Conservation (phyloP, 2,113 vertebrate species). For the Pterophyllum scalare region DNA sequence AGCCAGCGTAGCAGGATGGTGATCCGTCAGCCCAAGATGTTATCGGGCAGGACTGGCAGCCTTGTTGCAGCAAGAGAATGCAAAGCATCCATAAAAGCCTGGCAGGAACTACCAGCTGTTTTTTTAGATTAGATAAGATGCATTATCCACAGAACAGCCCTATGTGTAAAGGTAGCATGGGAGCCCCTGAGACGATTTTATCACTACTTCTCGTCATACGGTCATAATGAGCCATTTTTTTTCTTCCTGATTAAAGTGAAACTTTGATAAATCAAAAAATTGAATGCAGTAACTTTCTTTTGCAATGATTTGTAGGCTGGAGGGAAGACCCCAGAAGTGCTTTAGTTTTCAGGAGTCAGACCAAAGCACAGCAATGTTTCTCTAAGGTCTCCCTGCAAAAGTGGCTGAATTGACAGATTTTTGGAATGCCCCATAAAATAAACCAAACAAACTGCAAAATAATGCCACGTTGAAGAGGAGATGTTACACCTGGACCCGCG, state of each 20-base stretch:
- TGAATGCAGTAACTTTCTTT: neutral
- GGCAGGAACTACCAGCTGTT: neutral
- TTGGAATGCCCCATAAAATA: too few species aligned
- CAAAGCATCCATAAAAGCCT: neutral
- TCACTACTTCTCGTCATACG: neutral
- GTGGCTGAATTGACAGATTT: too few species aligned
- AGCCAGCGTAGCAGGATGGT: conserved; percentile 1
- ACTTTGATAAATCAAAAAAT: neutral
- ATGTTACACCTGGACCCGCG: too few species aligned
- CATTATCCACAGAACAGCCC: neutral
- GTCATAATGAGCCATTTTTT: neutral
- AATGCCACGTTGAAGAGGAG: too few species aligned
- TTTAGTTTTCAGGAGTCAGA: too few species aligned
- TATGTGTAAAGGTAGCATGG: neutral
- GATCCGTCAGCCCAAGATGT: conserved; percentile 22
- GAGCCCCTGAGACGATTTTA: neutral
- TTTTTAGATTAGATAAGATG: conserved; percentile 33
- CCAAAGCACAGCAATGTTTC: too few species aligned
- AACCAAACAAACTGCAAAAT: too few species aligned
- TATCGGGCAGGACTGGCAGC: conserved; percentile 16
- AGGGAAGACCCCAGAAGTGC: neutral
- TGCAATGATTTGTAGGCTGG: neutral
- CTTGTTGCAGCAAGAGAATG: conserved; percentile 25
- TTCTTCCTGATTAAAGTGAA: neutral
- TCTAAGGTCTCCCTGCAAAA: too few species aligned